Evolutionary conservation across 1,140 invertebrate genomes (phyloP), one percentile per base, ranked within the genome.

Genomic region (Macrotrachela quadricornifera): DNA sequence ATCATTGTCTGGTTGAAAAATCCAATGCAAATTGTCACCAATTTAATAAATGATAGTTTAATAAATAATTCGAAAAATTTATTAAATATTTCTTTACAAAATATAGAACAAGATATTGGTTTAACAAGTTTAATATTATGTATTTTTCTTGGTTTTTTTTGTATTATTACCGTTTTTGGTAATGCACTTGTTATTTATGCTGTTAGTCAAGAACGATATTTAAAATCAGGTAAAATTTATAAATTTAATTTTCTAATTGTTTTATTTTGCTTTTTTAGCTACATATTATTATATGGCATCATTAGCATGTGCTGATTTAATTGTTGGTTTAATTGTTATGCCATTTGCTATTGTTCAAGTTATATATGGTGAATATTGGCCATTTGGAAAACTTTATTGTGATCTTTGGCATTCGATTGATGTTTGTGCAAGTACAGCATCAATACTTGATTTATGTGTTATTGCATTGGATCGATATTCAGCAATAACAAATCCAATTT

Each of bases 141-240:
- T 16, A 47, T 49, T 37, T 43, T 55, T 38, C 57, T 59, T 12
- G 52, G 44, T 12, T 14, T 62, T 10, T 59, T 75, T 51, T 74
- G 74, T 50, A 49, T 75, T 12, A 62, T 61, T n/a, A 73, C 69
- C 2, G 65, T 76, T 14, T 64, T 77, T 6, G 87, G 87, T 18
- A 92, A 91, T 67, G 79, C 88, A 16, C 88, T 91, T 71, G 86
- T 91, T 48, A 87, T 92, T 70, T 80, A 82, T 15, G 85, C 86
- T 38, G 86, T 92, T 60, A 70, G 87, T 21, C 69, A 88, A 46
- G 86, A 92, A 65, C 72, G 83, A 50, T 83, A 87, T 65, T 71
- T 92, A 38, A 82, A 83, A 17, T 30, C 21, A 30, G 15, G 85
- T 61, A 83, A 30, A 30, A 30, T 4, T 30, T 8, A 30, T 30